phyloP scores from a whole-genome alignment of 2,888 invertebrate genomes.

The Polyommatus icarus region DNA sequence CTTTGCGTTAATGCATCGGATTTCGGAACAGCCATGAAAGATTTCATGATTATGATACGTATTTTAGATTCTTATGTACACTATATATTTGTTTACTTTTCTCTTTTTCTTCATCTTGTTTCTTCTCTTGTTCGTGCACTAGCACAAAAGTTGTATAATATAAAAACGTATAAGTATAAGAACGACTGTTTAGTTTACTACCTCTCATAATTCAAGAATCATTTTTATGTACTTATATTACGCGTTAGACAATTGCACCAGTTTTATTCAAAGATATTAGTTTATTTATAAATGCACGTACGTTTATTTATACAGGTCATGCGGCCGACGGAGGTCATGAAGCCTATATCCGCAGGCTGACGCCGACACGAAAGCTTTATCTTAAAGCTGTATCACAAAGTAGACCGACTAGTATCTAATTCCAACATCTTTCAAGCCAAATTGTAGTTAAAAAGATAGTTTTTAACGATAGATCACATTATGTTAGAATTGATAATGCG shows the following conservation, averaged over 20 bases:
- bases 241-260: neutral
- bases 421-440: neutral
- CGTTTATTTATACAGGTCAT: neutral
- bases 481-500: too few relatives aligned
- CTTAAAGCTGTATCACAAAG: constrained; percentile 22
- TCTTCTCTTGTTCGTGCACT: too few relatives aligned
- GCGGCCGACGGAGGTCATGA: neutral
- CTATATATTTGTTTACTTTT: too few relatives aligned
- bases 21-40: neutral
- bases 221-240: too few relatives aligned
- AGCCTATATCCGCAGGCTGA: constrained; percentile 6
- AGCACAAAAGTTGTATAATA: too few relatives aligned
- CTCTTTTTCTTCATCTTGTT: too few relatives aligned
- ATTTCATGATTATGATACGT: too few relatives aligned
- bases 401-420: neutral
- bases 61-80: too few relatives aligned
- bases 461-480: neutral
- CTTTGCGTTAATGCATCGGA: neutral
- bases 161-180: too few relatives aligned
- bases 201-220: too few relatives aligned
- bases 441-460: neutral
- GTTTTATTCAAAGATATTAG: too few relatives aligned
- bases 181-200: too few relatives aligned
- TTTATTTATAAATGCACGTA: neutral
- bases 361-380: neutral